Evolutionary conservation across 1,140 invertebrate species (phyloP), one percentile per base, ranked within the genome.

Genomic region (Drosophila willistoni): DNA sequence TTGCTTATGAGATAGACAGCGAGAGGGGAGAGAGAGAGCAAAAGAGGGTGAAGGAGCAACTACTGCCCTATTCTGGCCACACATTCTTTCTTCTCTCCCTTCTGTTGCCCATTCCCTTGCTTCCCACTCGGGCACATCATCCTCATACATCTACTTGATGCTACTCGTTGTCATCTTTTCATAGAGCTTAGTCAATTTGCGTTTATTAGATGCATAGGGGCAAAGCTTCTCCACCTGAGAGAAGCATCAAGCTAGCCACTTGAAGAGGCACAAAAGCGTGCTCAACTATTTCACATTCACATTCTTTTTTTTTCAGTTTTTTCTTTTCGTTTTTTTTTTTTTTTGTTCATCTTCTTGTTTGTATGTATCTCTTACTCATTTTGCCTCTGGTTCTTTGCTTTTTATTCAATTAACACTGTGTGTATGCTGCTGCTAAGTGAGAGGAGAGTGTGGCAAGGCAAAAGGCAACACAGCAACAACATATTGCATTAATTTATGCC

Each of bases 281-380:
- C 54, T 79, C 75, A 77, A 79, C 76, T 73, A 77, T 79, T 77
- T 77, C 74, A 39, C 74, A 29, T 29, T 29, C 29, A 29, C 29
- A 29, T 29, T 29, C 1, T 72, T 74, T 77, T 68, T 77, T 47
- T 71, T 77, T 64, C 62, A 66, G 65, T 70, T 71, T 62, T 71
- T 77, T 76, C 54, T 63, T 62, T 75, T 59, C 62, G 34, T 47
- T 61, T n/a, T 55, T 55, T 42, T 10, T 34, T 56, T 47, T 42
- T 44, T 66, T 68, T n/a, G n/a, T n/a, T 75, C 39, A 59, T 75
- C 57, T 75, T 74, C 72, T 47, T 74, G 44, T 51, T 3, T 51
- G 44, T 56, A 41, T 68, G 17, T 51, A 22, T 51, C 7, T 22
- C 36, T 39, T 13, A 13, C 36, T 39, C 36, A 22, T 51, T 1